A percentile compares a stretch with the other conserved stretches of the same genome.
Conservation (phyloP, 1,140 invertebrate species). For the Frieseomelitta varia region DNA sequence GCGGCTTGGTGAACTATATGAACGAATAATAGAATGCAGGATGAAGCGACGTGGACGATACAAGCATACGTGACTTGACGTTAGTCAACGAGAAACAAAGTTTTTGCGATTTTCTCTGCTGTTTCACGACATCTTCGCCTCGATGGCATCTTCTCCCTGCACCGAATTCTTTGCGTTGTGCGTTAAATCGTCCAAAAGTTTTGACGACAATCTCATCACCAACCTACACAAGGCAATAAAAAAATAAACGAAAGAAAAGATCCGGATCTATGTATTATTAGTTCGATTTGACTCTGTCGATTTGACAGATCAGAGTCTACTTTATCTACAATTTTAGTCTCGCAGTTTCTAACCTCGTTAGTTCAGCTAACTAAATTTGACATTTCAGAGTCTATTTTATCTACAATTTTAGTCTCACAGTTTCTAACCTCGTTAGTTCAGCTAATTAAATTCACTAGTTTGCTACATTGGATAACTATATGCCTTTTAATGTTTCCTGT, state of each 20-base stretch:
- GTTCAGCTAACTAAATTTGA: too few species aligned
- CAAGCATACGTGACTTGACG: neutral
- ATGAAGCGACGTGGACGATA: neutral
- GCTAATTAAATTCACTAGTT: neutral
- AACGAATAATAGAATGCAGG: neutral
- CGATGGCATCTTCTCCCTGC: neutral
- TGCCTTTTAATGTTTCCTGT: neutral
- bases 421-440: neutral
- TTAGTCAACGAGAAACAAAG: constrained; percentile 13
- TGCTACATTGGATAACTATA: neutral
- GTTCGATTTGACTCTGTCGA: neutral
- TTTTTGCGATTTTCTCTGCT: too few species aligned
- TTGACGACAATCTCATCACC: constrained; percentile 55
- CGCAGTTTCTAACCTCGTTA: neutral
- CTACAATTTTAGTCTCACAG: neutral
- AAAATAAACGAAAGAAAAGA: neutral
- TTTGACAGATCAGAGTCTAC: neutral
- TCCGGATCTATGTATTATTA: neutral
- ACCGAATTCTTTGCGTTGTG: neutral
- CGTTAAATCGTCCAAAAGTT: constrained; percentile 26
- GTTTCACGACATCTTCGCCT: too few species aligned
- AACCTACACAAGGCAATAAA: constrained; percentile 41
- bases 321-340: neutral
- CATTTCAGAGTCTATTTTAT: neutral
- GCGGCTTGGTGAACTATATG: neutral